Evolutionary conservation across 2,888 invertebrate species (phyloP).

Genomic region (Linyphia triangularis): DNA sequence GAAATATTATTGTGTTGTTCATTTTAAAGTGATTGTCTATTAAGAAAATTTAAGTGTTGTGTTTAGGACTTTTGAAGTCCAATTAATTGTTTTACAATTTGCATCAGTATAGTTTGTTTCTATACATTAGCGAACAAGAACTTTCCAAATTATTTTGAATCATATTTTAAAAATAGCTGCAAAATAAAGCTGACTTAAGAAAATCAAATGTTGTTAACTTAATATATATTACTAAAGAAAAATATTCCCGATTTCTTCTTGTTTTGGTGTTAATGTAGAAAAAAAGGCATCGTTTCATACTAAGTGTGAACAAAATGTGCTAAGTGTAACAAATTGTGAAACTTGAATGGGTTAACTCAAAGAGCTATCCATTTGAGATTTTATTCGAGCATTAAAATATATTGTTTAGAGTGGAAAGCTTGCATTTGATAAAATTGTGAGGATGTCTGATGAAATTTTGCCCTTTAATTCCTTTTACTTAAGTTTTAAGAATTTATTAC

Average conservation of each 20-base stretch:
- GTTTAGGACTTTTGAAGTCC: background rate
- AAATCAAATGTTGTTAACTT: background rate
- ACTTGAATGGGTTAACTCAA: too few relatives aligned
- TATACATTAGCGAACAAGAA: background rate
- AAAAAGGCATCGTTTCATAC: background rate
- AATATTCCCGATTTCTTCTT: background rate
- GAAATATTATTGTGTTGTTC: too few relatives aligned
- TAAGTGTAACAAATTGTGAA: background rate
- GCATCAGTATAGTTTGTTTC: background rate
- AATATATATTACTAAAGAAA: background rate
- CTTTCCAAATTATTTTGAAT: background rate
- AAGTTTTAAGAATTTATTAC: background rate
- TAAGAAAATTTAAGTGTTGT: background rate
- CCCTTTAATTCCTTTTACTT: background rate
- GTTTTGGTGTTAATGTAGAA: background rate
- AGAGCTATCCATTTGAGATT: too few relatives aligned
- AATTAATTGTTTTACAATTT: background rate
- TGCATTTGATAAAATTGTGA: background rate
- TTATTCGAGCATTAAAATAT: too few relatives aligned
- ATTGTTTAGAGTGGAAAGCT: background rate
- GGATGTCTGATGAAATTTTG: background rate
- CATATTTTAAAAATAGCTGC: background rate
- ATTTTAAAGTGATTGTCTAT: background rate
- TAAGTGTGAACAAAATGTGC: background rate
- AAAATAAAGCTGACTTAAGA: background rate